These are phyloP conservation scores for Lymantria monacha DNA, from an alignment of 2,888 invertebrate genomes.

Conservation along the genomic window DNA sequence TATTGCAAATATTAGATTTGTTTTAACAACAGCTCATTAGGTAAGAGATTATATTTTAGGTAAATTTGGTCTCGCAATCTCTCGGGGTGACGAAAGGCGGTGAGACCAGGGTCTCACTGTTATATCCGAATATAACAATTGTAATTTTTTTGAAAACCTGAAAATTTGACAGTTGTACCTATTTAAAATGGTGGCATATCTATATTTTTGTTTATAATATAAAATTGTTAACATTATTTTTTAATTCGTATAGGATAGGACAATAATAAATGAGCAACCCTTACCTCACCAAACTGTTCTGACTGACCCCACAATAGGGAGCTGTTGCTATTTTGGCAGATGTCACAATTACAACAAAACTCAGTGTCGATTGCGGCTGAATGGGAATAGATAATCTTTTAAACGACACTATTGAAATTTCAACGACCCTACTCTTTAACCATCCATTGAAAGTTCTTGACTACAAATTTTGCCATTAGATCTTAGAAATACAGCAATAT, in stretches of 20 bases:
- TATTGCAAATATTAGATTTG: no score
- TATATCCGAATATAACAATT: no score
- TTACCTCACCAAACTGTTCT: slow-evolving; percentile 32
- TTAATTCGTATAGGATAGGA: slow-evolving; percentile 29
- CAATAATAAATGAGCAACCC: slow-evolving; percentile 35
- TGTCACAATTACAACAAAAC: slow-evolving; percentile 71
- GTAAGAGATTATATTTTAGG: no score
- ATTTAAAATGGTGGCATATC: no score
- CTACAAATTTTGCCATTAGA: slow-evolving; percentile 1
- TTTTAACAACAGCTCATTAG: no score
- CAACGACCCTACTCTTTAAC: slow-evolving; percentile 35
- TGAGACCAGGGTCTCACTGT: no score
- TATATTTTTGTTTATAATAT: no score
- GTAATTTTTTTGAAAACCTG: no score
- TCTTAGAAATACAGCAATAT: slow-evolving; percentile 18
- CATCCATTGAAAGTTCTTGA: slow-evolving; percentile 17
- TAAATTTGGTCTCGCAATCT: no score
- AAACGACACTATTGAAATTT: slow-evolving; percentile 49
- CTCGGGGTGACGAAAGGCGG: no score
- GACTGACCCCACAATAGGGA: slow-evolving; percentile 11
- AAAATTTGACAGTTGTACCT: no score
- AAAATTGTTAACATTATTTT: no score
- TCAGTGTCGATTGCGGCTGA: slow-evolving; percentile 72
- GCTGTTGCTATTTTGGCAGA: slow-evolving; percentile 62
- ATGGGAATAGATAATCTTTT: slow-evolving; percentile 68